Percentiles rank a stretch among this genome's conserved stretches.
These are phyloP conservation scores for Jordanella pulchra DNA, from an alignment of 2,797 vertebrate genomes.

Conservation along the genomic window DNA sequence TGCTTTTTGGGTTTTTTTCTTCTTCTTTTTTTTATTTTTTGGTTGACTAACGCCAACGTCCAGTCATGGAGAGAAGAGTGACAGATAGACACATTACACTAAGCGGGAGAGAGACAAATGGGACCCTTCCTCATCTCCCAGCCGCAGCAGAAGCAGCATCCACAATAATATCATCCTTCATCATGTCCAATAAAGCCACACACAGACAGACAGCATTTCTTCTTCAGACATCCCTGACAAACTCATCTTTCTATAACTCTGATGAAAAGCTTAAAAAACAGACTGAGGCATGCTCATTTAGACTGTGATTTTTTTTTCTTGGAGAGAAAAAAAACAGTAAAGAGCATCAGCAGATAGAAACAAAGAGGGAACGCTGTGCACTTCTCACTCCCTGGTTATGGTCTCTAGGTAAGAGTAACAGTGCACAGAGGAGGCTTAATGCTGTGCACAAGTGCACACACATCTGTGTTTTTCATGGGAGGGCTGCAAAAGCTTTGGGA, in stretches of 20 bases:
- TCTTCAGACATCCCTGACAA: constrained; percentile 58
- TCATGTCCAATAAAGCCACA: constrained; percentile 79
- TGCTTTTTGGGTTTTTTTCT: constrained; percentile 61
- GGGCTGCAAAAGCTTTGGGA: constrained; percentile 58
- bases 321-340: constrained; percentile 36
- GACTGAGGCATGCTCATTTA: constrained; percentile 66
- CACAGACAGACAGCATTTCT: constrained; percentile 65
- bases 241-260: constrained; percentile 63
- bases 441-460: constrained; percentile 42
- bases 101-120: constrained; percentile 72
- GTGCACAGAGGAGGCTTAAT: constrained; percentile 46
- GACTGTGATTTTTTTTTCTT: constrained; percentile 61
- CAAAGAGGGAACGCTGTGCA: constrained; percentile 54
- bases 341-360: constrained; percentile 57
- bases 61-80: constrained; percentile 59
- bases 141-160: constrained; percentile 62
- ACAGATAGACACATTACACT: constrained; percentile 75
- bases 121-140: constrained; percentile 70
- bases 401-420: constrained; percentile 76
- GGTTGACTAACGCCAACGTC: constrained; percentile 63
- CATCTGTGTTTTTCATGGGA: constrained; percentile 62
- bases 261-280: constrained; percentile 72
- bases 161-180: constrained; percentile 77
- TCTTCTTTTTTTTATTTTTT: constrained; percentile 65
- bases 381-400: constrained; percentile 63